Conservation (phyloP, 2,888 invertebrate genomes). For the Melangyna quadrimaculata region DNA sequence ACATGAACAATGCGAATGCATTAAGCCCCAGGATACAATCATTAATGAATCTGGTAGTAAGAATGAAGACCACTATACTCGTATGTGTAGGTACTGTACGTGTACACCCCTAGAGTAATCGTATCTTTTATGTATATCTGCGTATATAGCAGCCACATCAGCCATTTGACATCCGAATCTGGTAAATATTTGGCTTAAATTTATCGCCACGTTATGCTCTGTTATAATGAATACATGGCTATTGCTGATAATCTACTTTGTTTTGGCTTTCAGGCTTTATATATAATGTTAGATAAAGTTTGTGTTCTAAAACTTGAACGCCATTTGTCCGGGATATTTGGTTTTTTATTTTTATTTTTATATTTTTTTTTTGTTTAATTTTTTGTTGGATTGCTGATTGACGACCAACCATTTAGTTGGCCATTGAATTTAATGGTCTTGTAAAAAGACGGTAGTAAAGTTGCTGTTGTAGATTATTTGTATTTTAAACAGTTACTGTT, state of each 20-base stretch:
- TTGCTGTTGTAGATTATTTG: background rate
- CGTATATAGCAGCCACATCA: background rate
- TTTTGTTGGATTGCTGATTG: background rate
- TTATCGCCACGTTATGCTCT: conserved; percentile 26
- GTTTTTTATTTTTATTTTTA: background rate
- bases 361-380: too few species aligned
- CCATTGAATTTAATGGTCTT: conserved; percentile 20
- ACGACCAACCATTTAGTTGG: background rate
- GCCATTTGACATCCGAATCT: conserved; percentile 35
- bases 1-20: conserved; percentile 55
- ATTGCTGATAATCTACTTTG: conserved; percentile 41
- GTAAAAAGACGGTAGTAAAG: background rate
- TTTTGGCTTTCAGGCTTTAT: conserved; percentile 25
- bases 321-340: background rate
- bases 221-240: conserved; percentile 20
- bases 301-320: conserved; percentile 2
- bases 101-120: background rate
- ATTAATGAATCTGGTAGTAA: conserved; percentile 43
- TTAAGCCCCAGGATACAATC: conserved; percentile 33
- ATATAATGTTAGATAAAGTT: conserved; percentile 6
- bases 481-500: background rate
- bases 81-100: background rate
- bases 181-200: conserved; percentile 47
- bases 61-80: background rate
- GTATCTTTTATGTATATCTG: background rate